Base-by-base conservation (phyloP, 2,888 invertebrate genomes). In the Drosophila vallismaia region DNA sequence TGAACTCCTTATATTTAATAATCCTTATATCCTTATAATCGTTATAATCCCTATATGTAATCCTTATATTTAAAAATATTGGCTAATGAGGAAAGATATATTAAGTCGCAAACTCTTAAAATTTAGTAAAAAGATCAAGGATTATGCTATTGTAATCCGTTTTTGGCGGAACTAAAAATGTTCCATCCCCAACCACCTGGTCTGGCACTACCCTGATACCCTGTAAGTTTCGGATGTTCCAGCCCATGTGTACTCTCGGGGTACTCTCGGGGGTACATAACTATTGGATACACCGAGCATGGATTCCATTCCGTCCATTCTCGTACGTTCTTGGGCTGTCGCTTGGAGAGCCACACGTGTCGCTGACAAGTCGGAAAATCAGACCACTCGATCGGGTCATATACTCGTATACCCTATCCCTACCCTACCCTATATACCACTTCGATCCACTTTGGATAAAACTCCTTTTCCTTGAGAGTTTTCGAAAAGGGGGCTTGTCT, bases 271-370 rank as follows among this genome's bases (percentile, higher is more conserved):
- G 36, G 36, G 36, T 19, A 19, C 19, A 19, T 2, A 19, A 19
- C 19, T 19, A 19, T 19, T 19, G 19, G 19, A 2, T 19, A 19
- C 19, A 19, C 19, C 19, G 19, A 19, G 36, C 29, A 31, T 42
- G 9, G 4, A 10, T 31, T 24, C 6, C 14, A 19, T 19, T 19
- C n/a, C 33, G 12, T 31, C 19, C 12, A 24, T 38, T 52, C 46
- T 68, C 36, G n/a, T 45, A 33, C 4, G 10, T 60, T 42, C 45
- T 24, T 36, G 10, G 4, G 33, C n/a, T 5, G 10, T 69, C 53
- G 50, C 64, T 70, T 50, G 42, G 66, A 68, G 74, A 57, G 59
- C 44, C 59, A 67, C 78, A 79, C 81, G 81, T 78, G 81, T 74
- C 76, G 74, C 52, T 56, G 24, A 69, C 49, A 56, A 6, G 40